Evolutionary conservation across 2,888 invertebrate genomes (phyloP), one percentile per base, ranked within the genome.

Genomic region (Nomada fabriciana): DNA sequence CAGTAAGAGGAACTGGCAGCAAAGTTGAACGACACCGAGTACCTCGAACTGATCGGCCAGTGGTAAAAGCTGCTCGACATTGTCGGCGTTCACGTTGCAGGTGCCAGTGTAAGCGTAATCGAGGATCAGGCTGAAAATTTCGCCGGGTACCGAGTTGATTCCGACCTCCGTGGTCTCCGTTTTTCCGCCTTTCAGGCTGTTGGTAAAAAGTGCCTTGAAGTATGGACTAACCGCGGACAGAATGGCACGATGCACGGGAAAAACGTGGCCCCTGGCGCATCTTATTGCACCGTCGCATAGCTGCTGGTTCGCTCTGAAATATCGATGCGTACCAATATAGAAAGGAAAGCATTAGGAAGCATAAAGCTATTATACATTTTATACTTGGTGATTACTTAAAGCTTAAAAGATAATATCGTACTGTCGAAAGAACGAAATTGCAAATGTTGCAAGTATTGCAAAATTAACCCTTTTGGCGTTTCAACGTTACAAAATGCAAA

Each of bases 41-140:
- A 97, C 95, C 90, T 96, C 96, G 90, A 97, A 96, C 88, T 96
- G 96, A 92, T 97, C 97, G 2, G 97, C 97, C 80, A 95, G 95
- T 0, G 96, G 96, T 67, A 97, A 93, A 55, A 97, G 94, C 83
- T 95, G 94, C 92, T 97, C 96, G 7, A 97, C 97, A 91, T 96
- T 97, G 43, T 95, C 95, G 55, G 95, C 94, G 5, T 95, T 95
- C 55, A 97, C 95, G 73, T 93, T 92, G 90, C 97, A 97, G 23
- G 94, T 94, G 57, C 97, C 96, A 4, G 97, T 96, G 91, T 97
- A 97, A 0, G 96, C 96, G 91, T 96, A 97, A 90, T 97, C 97
- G 73, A 98, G 95, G 79, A 97, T 95, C 57, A 95, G 94, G 74
- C 94, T 94, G 94, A 97, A 96, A 89, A 95, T 95, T 80, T 94